Conservation (phyloP, 2,113 vertebrate species). For the Hydrolagus affinis region DNA sequence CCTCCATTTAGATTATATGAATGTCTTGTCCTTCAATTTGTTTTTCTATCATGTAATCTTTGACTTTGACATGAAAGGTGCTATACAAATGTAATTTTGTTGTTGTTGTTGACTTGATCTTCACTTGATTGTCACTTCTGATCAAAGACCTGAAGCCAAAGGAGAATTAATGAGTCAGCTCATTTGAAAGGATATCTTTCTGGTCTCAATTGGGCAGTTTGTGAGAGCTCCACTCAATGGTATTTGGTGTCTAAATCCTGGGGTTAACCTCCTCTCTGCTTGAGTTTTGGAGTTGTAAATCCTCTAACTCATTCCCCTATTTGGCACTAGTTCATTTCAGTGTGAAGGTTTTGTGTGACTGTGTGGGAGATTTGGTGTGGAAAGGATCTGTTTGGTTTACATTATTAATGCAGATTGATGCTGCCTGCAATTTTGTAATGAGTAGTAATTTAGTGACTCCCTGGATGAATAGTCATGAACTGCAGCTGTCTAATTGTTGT, state of each 20-base stretch:
- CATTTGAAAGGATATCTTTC: background rate
- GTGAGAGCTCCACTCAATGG: background rate
- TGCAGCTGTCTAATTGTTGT: constrained; percentile 15
- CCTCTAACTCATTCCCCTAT: background rate
- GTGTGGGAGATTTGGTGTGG: background rate
- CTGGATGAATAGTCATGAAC: background rate
- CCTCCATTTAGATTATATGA: background rate
- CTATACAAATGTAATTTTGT: too few species aligned
- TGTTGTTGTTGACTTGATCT: too few species aligned
- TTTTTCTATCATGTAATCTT: background rate
- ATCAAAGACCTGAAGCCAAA: background rate
- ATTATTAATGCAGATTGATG: constrained; percentile 16
- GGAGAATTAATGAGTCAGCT: background rate
- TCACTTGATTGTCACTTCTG: background rate
- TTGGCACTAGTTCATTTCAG: too few species aligned
- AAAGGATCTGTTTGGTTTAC: background rate
- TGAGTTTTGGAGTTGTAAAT: background rate
- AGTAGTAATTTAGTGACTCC: constrained; percentile 8
- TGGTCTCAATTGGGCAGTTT: background rate
- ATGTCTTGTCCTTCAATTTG: background rate
- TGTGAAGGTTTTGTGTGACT: background rate
- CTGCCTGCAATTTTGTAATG: constrained; percentile 15
- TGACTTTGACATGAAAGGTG: too few species aligned
- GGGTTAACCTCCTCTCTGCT: background rate
- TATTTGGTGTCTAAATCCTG: background rate